Conservation (phyloP, 2,888 invertebrate species). For the Stegophylla sp. region DNA sequence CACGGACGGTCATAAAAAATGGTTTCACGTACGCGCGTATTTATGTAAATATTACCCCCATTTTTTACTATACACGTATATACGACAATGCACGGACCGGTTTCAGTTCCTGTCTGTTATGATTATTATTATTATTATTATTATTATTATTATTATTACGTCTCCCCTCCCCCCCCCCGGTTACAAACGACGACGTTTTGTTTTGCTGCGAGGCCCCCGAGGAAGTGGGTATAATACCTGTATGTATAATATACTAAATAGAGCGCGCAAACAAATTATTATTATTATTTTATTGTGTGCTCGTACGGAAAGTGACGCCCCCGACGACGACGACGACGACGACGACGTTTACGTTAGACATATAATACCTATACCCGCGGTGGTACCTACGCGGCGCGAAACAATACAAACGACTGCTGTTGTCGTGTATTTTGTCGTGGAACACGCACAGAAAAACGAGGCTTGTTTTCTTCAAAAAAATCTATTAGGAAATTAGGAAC, state of each 20-base stretch:
- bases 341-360: too few relatives aligned
- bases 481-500: constrained; percentile 56
- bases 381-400: constrained; percentile 29
- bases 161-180: constrained; percentile 28
- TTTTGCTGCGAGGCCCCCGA: constrained; percentile 1
- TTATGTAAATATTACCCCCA: constrained; percentile 49
- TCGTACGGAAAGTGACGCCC: constrained; percentile 47
- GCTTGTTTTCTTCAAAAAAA: constrained; percentile 57
- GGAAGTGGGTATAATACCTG: constrained; percentile 47
- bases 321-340: constrained; percentile 45
- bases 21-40: constrained; percentile 45
- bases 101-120: constrained; percentile 52
- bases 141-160: constrained; percentile 31
- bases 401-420: constrained; percentile 6
- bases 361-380: too few relatives aligned
- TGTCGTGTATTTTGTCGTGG: too few relatives aligned
- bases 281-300: constrained; percentile 19
- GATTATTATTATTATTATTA: constrained; percentile 21
- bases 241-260: too few relatives aligned
- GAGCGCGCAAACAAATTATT: constrained; percentile 48
- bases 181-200: constrained; percentile 27
- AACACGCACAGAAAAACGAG: constrained; percentile 40
- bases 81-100: constrained; percentile 11
- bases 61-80: not conserved
- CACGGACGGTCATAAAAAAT: constrained; percentile 18